Evolutionary conservation across 2,888 invertebrate genomes (phyloP).

Genomic region (Drosophila atripex): DNA sequence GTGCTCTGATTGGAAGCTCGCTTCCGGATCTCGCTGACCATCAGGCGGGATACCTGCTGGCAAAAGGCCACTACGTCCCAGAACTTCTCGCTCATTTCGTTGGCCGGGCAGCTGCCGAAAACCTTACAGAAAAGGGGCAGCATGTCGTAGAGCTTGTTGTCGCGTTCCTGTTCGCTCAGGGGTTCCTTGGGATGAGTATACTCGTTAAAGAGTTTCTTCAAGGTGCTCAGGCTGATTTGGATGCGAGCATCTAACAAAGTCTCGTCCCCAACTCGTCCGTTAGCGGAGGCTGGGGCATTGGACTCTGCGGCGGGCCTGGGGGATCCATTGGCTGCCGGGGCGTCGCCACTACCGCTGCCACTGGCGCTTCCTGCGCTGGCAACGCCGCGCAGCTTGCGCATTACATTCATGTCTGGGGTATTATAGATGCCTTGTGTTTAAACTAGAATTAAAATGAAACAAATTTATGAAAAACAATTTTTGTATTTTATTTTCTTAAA

Average conservation of each 20-base stretch:
- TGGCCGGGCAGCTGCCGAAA: conserved; percentile 95
- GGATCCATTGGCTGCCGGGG: conserved; percentile 74
- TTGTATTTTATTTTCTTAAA: too few species aligned
- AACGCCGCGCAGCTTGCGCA: conserved; percentile 92
- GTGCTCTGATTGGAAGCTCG: conserved; percentile 97
- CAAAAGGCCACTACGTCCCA: conserved; percentile 97
- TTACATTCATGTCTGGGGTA: conserved; percentile 90
- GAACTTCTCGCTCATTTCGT: conserved; percentile 98
- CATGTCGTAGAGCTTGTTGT: conserved; percentile 98
- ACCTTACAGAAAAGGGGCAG: conserved; percentile 99
- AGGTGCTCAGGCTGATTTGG: conserved; percentile 96
- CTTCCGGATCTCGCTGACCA: conserved; percentile 98
- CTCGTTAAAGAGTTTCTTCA: conserved; percentile 97
- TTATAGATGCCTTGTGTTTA: conserved; percentile 30
- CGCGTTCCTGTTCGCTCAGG: conserved; percentile 91
- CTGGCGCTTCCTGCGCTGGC: conserved; percentile 52
- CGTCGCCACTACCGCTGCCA: conserved; percentile 84
- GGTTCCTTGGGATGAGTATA: conserved; percentile 95
- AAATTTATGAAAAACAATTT: too few species aligned
- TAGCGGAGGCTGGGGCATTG: conserved; percentile 53
- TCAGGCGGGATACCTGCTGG: conserved; percentile 96
- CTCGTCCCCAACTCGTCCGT: conserved; percentile 85
- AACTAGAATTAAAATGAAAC: conserved; percentile 41
- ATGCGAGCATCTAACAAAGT: conserved; percentile 89
- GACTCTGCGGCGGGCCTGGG: conserved; percentile 84